These are phyloP conservation scores for Perognathus longimembris DNA, from an alignment of 2,113 vertebrate genomes.

Conservation along the genomic window DNA sequence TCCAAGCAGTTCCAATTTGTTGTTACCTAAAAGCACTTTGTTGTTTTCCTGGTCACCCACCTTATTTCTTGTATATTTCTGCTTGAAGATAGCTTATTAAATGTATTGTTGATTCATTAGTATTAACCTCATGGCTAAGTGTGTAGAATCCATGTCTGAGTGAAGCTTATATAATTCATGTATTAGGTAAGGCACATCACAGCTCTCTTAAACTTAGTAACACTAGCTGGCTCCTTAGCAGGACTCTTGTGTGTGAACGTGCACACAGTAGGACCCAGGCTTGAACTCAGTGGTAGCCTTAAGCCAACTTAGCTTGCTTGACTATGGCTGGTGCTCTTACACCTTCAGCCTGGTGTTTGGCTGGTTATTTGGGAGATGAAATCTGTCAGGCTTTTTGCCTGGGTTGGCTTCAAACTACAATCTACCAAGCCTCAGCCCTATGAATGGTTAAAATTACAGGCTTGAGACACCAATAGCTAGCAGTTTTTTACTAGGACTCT, in stretches of 20 bases:
- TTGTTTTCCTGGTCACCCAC: constrained; percentile 3
- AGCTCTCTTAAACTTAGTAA: background rate
- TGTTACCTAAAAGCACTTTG: background rate
- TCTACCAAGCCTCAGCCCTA: too few relatives aligned
- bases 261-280: too few relatives aligned
- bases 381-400: too few relatives aligned
- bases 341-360: too few relatives aligned
- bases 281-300: too few relatives aligned
- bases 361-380: too few relatives aligned
- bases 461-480: too few relatives aligned
- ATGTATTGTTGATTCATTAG: background rate
- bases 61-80: background rate
- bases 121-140: background rate
- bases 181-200: background rate
- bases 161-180: background rate
- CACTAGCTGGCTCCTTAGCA: background rate
- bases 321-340: too few relatives aligned
- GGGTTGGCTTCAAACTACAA: too few relatives aligned
- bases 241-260: too few relatives aligned
- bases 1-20: background rate
- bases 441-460: too few relatives aligned
- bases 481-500: background rate
- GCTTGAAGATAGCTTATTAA: constrained; percentile 33
- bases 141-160: background rate
- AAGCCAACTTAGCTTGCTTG: too few relatives aligned